Evolutionary conservation across 1,140 invertebrate genomes (phyloP).

Genomic region (Drosophila tropicalis): DNA sequence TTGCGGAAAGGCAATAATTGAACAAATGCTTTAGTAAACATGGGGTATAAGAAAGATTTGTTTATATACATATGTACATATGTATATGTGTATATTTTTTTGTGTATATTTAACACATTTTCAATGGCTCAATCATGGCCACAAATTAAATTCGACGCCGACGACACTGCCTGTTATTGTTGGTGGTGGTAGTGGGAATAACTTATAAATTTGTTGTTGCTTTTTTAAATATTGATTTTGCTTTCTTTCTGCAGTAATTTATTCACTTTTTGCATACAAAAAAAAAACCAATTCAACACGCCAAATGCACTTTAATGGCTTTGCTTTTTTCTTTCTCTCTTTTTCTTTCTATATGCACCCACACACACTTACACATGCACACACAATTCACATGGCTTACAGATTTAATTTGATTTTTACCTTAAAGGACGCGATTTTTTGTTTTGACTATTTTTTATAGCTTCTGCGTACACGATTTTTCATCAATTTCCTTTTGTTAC

Average conservation of each 20-base stretch:
- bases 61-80: too few relatives aligned
- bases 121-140: conserved; percentile 41
- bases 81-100: conserved; percentile 32
- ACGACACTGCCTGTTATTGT: neutral
- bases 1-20: neutral
- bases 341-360: conserved; percentile 32
- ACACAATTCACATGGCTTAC: conserved; percentile 30
- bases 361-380: conserved; percentile 17
- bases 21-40: conserved; percentile 13
- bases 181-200: neutral
- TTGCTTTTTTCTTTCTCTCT: conserved; percentile 21
- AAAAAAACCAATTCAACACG: conserved; percentile 45
- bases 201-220: conserved; percentile 14
- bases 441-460: conserved; percentile 34
- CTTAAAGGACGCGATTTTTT: conserved; percentile 37
- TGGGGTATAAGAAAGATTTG: conserved; percentile 22
- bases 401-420: conserved; percentile 38
- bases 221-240: conserved; percentile 48
- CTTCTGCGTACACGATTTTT: conserved; percentile 20
- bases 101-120: conserved; percentile 53
- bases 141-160: conserved; percentile 7
- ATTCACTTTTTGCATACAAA: conserved; percentile 49
- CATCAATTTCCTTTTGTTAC: conserved; percentile 41
- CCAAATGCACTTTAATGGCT: conserved; percentile 47
- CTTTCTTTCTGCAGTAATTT: conserved; percentile 47